Base-by-base conservation (phyloP, 2,888 invertebrate species). In the Xanthia icteritia region DNA sequence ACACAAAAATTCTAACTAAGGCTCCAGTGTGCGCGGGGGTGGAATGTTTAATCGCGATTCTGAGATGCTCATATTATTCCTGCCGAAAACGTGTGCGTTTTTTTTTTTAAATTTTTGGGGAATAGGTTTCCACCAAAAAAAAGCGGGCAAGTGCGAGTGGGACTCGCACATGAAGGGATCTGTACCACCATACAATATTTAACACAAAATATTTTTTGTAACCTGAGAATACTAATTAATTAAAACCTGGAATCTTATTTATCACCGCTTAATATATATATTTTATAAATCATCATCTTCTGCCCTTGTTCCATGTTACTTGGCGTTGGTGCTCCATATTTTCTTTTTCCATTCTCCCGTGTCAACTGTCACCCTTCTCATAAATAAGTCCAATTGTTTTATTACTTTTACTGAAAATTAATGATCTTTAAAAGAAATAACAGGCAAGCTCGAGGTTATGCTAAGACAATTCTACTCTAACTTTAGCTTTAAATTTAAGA, bases 401-500 rank as follows among this genome's bases (percentile, higher is more conserved):
- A 31, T 1, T 20, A 20, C 20, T 36, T 31, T 31, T 9, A 31
- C 31, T 36, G 61, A 36, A 20, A 20, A 9, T 20, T 9, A 20
- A 31, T 20, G 8, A 31, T 60, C 8, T 58, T 58, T 60, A 31
- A 61, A 61, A 9, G 13, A 20, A 68, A 68, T 58, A 39, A 39
- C 39, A 58, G 39, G n/a, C 80, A 76, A 86, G 74, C 65, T 77
- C 68, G 27, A 73, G 23, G 68, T 74, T 63, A 54, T 58, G 58
- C 73, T 79, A 84, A 72, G 63, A 73, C 8, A 45, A 75, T 36
- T 45, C 51, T 80, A 42, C 54, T 36, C 17, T 77, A 56, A 36
- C 15, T 56, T 56, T 75, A 64, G 51, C 36, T 69, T 75, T 27
- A 77, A 81, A 70, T 76, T 78, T 82, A 83, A 79, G 85, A 84